A percentile compares a stretch with the other conserved stretches of the same genome.
Conservation (phyloP, 2,888 invertebrate genomes). For the Himalopsyche tibetana region DNA sequence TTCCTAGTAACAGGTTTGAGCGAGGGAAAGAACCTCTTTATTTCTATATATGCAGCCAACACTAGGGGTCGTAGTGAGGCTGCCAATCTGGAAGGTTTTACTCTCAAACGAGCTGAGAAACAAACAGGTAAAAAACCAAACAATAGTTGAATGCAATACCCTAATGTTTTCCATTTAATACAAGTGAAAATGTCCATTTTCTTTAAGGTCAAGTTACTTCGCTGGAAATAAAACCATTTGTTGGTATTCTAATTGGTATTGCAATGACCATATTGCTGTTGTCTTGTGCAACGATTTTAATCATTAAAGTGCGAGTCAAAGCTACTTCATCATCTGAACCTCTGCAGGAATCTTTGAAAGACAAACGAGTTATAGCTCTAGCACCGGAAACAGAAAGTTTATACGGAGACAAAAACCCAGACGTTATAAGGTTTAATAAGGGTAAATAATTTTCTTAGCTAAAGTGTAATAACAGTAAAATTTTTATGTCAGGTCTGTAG, state of each 20-base stretch:
- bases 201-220: conserved; percentile 52
- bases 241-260: conserved; percentile 53
- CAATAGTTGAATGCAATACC: neutral
- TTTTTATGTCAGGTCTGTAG: too few species aligned
- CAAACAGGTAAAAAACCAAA: conserved; percentile 79
- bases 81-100: conserved; percentile 79
- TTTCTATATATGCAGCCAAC: conserved; percentile 89
- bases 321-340: neutral
- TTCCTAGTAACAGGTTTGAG: conserved; percentile 88
- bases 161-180: neutral
- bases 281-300: conserved; percentile 46
- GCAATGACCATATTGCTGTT: conserved; percentile 50
- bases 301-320: conserved; percentile 50
- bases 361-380: neutral
- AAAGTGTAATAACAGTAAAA: too few species aligned
- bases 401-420: conserved; percentile 74
- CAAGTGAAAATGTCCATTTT: neutral
- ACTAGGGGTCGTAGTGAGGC: conserved; percentile 88
- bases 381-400: conserved; percentile 62
- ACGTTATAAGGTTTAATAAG: conserved; percentile 81
- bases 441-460: conserved; percentile 70
- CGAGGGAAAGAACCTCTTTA: conserved; percentile 86
- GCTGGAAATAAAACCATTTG: conserved; percentile 53
- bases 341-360: neutral
- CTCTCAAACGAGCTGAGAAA: conserved; percentile 84